Percentiles rank a stretch among this genome's conserved stretches.
Conservation (phyloP, 2,797 vertebrate genomes). For the Tapirus indicus region DNA sequence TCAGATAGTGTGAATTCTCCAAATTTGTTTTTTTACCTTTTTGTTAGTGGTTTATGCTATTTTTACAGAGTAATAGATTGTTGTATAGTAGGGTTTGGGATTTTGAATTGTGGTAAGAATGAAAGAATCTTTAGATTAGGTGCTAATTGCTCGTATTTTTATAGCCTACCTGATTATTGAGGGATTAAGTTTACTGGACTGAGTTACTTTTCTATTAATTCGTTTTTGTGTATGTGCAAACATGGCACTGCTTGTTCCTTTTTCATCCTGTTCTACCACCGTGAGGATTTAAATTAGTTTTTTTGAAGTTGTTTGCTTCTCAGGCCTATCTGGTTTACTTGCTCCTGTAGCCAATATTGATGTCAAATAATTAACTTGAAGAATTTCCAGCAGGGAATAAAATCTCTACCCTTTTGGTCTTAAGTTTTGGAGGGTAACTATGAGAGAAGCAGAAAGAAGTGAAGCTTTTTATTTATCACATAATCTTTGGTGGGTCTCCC, state of each 20-base stretch:
- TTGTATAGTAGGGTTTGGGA: not conserved
- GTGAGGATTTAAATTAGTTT: not conserved
- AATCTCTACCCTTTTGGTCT: not conserved
- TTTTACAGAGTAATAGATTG: constrained; percentile 15
- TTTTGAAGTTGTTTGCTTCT: not conserved
- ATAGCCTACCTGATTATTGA: not conserved
- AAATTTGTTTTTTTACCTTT: not conserved
- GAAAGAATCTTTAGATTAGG: not conserved
- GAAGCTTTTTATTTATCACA: not conserved
- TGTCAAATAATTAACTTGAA: constrained; percentile 1
- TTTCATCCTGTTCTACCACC: not conserved
- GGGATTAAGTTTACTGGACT: not conserved
- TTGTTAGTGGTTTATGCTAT: not conserved
- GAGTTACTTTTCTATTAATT: not conserved
- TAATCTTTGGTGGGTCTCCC: not conserved
- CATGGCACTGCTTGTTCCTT: not conserved
- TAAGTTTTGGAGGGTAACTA: not conserved
- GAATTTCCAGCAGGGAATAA: constrained; percentile 26
- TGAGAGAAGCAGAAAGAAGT: not conserved
- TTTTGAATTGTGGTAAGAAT: constrained; percentile 44
- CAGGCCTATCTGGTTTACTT: not conserved
- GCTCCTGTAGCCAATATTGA: not conserved
- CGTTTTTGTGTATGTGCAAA: not conserved
- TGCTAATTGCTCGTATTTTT: constrained; percentile 5
- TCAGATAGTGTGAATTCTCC: not conserved